Evolutionary conservation across 2,888 invertebrate genomes (phyloP), one percentile per base, ranked within the genome.

Genomic region (Eristalis intricaria): DNA sequence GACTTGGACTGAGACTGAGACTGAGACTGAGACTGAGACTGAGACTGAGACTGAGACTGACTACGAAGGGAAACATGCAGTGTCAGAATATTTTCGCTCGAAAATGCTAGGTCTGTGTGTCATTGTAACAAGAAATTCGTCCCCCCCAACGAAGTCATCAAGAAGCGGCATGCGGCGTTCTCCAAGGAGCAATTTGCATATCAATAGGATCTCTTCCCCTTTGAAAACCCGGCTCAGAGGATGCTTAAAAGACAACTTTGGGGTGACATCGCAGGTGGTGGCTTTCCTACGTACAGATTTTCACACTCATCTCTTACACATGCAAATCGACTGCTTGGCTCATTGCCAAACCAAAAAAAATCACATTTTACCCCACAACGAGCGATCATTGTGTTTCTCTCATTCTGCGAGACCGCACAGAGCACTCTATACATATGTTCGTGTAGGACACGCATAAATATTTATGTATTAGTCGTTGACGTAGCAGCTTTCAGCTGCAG

Each of bases 291-390:
- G 43, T 63, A 43, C 63, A 13, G 63, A 43, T 19, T 61, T 61
- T n/a, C 7, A 7, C 29, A 66, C 56, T 78, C 50, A 29, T 74
- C 43, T 23, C 15, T 29, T 75, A 82, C 76, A 32, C 65, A 71
- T 76, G 70, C 70, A 84, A 84, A 80, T 64, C 66, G 71, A 70
- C 56, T 71, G 63, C 66, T 63, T 75, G 84, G 80, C 75, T 35
- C 50, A 61, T 50, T 80, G 74, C 84, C 84, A 84, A 76, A 4
- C 38, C 43, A 61, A 65, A 56, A 26, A 26, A 43, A 50, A 15
- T 26, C 19, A 11, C 29, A 26, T 2, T 60, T 60, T 29, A 0
- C 40, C 35, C 26, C 63, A 77, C 63, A 40, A 78, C 29, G 23
- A 70, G 64, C 78, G 70, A 70, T 40, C 29, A 50, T 64, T 60